Evolutionary conservation across 2,888 invertebrate genomes (phyloP).

Genomic region (Ennomos fuscantarius): DNA sequence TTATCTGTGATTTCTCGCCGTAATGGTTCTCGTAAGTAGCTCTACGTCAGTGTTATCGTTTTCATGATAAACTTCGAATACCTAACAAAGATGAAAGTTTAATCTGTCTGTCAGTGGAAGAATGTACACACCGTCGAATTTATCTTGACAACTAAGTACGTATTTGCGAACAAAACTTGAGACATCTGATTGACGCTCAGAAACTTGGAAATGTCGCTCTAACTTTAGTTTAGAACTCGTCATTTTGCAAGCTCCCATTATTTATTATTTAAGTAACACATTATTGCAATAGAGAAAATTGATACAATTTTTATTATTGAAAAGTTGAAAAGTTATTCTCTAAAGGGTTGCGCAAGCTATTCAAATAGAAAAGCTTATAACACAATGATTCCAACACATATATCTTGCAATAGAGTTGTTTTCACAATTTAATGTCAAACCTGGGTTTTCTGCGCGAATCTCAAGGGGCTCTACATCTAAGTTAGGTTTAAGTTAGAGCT

Average conservation of each 20-base stretch:
- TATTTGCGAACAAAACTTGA: conserved; percentile 44
- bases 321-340: too few species aligned
- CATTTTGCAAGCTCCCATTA: not conserved
- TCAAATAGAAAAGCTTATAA: conserved; percentile 25
- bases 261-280: too few species aligned
- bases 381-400: conserved; percentile 47
- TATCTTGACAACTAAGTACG: conserved; percentile 51
- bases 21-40: too few species aligned
- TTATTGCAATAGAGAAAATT: too few species aligned
- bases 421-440: conserved; percentile 57
- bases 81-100: conserved; percentile 46
- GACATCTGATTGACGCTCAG: conserved; percentile 51
- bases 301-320: too few species aligned
- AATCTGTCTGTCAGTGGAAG: conserved; percentile 53
- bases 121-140: conserved; percentile 38
- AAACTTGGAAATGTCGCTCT: conserved; percentile 35
- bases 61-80: conserved; percentile 35
- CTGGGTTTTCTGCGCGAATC: conserved; percentile 58
- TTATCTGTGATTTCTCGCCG: too few species aligned
- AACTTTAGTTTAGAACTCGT: not conserved
- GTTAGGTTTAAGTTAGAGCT: conserved; percentile 72
- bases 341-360: not conserved
- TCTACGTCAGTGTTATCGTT: conserved; percentile 10
- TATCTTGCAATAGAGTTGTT: conserved; percentile 53
- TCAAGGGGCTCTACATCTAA: conserved; percentile 68